Evolutionary conservation across 2,113 vertebrate genomes (phyloP).

Genomic region (Salvelinus sp.): DNA sequence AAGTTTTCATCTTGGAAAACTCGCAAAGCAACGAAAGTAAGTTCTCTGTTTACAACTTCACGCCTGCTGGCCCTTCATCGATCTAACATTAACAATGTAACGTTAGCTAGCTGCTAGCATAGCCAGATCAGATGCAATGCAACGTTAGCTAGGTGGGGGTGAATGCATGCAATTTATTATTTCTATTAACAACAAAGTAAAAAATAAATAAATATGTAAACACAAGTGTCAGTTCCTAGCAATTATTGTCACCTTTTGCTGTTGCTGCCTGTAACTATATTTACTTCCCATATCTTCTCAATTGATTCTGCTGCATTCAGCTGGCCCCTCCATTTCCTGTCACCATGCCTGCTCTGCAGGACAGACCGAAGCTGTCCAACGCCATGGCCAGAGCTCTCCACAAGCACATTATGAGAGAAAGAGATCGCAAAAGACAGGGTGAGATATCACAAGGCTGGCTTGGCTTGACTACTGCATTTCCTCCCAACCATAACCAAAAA

Average conservation of each 20-base stretch:
- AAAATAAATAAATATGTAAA: too few species aligned
- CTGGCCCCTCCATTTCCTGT: constrained; percentile 74
- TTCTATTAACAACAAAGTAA: too few species aligned
- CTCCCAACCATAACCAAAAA: neutral
- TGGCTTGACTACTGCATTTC: neutral
- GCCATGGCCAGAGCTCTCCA: constrained; percentile 91
- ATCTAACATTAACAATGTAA: too few species aligned
- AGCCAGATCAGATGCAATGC: neutral
- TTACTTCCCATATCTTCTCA: neutral
- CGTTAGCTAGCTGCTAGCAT: neutral
- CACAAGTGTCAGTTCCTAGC: neutral
- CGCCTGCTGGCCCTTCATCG: too few species aligned
- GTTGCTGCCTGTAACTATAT: neutral
- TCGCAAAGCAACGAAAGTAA: constrained; percentile 4
- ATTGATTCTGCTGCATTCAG: constrained; percentile 36
- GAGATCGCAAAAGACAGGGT: constrained; percentile 90
- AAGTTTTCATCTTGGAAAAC: neutral
- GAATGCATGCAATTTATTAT: neutral
- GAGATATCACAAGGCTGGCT: neutral
- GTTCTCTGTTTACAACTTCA: neutral
- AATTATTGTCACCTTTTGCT: neutral
- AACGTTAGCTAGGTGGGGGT: neutral
- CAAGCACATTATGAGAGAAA: constrained; percentile 91
- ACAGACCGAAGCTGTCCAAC: constrained; percentile 91
- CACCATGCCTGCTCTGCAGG: constrained; percentile 89